Percentiles rank a stretch among this genome's conserved stretches.
phyloP scores from a whole-genome alignment of 2,888 invertebrate genomes.

The Glyphotaelius pellucidus region DNA sequence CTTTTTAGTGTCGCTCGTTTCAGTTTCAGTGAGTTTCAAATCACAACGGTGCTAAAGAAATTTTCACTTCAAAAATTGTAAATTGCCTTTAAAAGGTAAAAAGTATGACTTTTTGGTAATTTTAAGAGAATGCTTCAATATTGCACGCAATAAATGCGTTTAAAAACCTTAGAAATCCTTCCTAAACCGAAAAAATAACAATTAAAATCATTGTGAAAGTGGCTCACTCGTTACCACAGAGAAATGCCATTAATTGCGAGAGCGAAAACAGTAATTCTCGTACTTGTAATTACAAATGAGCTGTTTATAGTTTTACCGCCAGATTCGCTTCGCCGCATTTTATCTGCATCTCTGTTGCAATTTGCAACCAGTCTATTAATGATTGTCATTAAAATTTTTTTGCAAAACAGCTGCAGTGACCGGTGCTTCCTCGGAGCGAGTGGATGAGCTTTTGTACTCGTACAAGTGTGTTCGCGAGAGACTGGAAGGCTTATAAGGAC shows the following conservation, averaged over 20 bases:
- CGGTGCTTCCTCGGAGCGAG: neutral
- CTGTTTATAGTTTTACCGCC: neutral
- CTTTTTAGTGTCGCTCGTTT: too few species aligned
- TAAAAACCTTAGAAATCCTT: neutral
- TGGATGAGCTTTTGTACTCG: neutral
- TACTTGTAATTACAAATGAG: neutral
- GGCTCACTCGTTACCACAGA: neutral
- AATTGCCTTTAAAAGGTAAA: too few species aligned
- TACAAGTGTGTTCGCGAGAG: neutral
- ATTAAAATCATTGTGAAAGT: neutral
- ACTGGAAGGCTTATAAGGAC: neutral
- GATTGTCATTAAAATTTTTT: neutral
- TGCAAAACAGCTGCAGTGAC: neutral
- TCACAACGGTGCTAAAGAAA: too few species aligned
- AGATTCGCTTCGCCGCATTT: neutral
- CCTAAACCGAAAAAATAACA: neutral
- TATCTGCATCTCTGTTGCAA: neutral
- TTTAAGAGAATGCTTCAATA: neutral
- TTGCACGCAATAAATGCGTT: neutral
- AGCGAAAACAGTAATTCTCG: neutral
- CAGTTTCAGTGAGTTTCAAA: too few species aligned
- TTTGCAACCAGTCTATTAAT: neutral
- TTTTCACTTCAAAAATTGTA: too few species aligned
- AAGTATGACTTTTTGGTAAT: too few species aligned
- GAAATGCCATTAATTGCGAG: neutral